Percentiles rank a stretch among this genome's conserved stretches.
Evolutionary conservation across 2,113 vertebrate genomes (phyloP).

Genomic region (Girardinichthys multiradiatus): DNA sequence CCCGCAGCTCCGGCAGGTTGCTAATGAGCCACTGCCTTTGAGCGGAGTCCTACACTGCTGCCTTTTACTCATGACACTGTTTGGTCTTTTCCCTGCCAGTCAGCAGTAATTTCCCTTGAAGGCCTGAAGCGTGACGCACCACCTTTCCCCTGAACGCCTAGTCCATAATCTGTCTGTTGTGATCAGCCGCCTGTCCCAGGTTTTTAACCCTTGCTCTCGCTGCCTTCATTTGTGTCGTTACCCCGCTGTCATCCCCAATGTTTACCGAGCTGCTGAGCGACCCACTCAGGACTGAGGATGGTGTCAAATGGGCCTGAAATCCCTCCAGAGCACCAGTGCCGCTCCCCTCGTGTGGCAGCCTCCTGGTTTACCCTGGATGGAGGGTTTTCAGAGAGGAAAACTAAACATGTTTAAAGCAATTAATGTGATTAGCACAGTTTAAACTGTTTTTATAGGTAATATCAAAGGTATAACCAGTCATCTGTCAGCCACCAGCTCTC

Average conservation of each 20-base stretch:
- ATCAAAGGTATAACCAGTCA: conserved; percentile 60
- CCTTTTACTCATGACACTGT: conserved; percentile 80
- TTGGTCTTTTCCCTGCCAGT: conserved; percentile 82
- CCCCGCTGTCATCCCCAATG: conserved; percentile 70
- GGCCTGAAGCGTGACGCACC: conserved; percentile 73
- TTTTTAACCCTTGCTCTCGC: conserved; percentile 28
- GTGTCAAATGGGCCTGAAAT: conserved; percentile 53
- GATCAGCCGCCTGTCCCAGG: conserved; percentile 69
- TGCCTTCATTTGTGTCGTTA: conserved; percentile 78
- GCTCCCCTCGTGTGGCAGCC: conserved; percentile 41
- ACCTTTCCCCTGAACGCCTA: conserved; percentile 39
- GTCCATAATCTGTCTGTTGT: conserved; percentile 81
- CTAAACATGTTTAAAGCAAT: conserved; percentile 79
- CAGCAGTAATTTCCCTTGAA: conserved; percentile 88
- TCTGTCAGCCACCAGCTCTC: conserved; percentile 29
- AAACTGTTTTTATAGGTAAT: conserved; percentile 79
- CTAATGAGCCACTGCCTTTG: conserved; percentile 67
- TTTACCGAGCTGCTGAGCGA: conserved; percentile 62
- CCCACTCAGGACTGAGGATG: conserved; percentile 38
- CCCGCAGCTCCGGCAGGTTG: conserved; percentile 64
- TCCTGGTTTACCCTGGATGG: conserved; percentile 45
- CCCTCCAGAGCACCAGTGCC: conserved; percentile 22
- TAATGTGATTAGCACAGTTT: conserved; percentile 73
- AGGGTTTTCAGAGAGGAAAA: conserved; percentile 70
- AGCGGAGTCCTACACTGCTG: conserved; percentile 81